These are phyloP conservation scores for Seira sanloemensis DNA, from an alignment of 2,888 invertebrate genomes.

Conservation along the genomic window DNA sequence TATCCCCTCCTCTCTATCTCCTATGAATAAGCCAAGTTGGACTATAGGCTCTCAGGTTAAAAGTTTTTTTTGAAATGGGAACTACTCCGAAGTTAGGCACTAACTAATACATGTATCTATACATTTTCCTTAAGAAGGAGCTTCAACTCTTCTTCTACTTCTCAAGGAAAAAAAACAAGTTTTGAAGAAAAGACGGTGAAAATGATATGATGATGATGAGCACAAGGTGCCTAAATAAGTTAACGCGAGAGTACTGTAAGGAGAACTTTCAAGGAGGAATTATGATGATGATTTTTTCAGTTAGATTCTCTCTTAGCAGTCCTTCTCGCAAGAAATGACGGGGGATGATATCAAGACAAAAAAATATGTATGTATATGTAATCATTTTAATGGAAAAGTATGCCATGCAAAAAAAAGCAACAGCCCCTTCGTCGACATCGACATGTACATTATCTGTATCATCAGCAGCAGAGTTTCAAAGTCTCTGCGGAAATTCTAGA, in stretches of 20 bases:
- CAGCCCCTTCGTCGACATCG: too few species aligned
- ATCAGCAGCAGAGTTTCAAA: too few species aligned
- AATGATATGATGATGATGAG: slow-evolving; percentile 27
- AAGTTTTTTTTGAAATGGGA: slow-evolving; percentile 12
- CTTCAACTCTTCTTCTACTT: slow-evolving; percentile 38
- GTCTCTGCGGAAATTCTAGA: background rate
- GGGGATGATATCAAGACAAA: slow-evolving; percentile 51
- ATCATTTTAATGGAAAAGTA: slow-evolving; percentile 46
- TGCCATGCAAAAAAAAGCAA: slow-evolving; percentile 32
- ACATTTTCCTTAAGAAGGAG: slow-evolving; percentile 33
- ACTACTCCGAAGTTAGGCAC: slow-evolving; percentile 5
- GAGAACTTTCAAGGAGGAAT: background rate
- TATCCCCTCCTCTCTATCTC: slow-evolving; percentile 18
- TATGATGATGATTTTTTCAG: too few species aligned
- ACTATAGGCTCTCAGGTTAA: slow-evolving; percentile 29
- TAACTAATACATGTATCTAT: background rate
- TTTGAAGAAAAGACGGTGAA: slow-evolving; percentile 38
- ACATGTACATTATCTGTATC: background rate
- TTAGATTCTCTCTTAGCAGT: background rate
- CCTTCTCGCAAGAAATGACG: slow-evolving; percentile 6
- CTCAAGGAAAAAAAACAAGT: slow-evolving; percentile 57
- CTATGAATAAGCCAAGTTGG: background rate
- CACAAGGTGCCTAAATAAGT: slow-evolving; percentile 51
- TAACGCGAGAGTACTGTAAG: slow-evolving; percentile 22
- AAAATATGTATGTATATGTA: slow-evolving; percentile 36